A percentile compares a stretch with the other conserved stretches of the same genome.
phyloP scores from a whole-genome alignment of 2,113 vertebrate species.

The Emydura subglobosa region DNA sequence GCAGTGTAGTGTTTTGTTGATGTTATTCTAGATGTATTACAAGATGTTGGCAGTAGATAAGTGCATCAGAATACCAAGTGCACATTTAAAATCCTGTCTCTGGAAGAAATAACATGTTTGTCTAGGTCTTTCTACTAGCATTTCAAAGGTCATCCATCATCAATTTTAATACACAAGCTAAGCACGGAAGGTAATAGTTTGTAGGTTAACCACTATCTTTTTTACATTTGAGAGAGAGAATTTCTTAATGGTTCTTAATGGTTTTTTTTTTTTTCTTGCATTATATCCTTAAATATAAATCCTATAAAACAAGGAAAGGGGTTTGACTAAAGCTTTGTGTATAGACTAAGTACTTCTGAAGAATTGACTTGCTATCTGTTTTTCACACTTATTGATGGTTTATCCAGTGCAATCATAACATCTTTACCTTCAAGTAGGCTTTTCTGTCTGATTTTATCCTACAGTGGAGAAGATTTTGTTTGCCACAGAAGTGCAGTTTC shows the following conservation, averaged over 20 bases:
- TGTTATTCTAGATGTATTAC: background rate
- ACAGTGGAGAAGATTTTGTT: background rate
- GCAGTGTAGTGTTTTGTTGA: background rate
- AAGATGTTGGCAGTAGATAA: background rate
- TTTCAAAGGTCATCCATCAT: background rate
- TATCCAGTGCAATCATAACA: background rate
- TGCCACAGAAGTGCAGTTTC: background rate
- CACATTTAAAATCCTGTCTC: background rate
- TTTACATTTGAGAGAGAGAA: background rate
- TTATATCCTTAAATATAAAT: background rate
- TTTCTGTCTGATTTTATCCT: background rate
- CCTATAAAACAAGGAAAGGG: background rate
- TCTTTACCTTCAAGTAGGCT: background rate
- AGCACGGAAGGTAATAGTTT: background rate
- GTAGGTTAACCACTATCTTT: background rate
- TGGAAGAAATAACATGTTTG: background rate
- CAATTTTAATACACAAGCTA: background rate
- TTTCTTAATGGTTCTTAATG: background rate
- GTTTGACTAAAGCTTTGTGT: background rate
- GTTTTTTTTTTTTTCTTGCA: background rate
- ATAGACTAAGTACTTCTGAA: background rate
- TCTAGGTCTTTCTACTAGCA: background rate
- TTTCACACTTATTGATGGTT: background rate
- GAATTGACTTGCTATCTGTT: background rate
- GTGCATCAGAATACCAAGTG: background rate